Conservation (phyloP, 2,888 invertebrate species). For the Brachyptera putata region DNA sequence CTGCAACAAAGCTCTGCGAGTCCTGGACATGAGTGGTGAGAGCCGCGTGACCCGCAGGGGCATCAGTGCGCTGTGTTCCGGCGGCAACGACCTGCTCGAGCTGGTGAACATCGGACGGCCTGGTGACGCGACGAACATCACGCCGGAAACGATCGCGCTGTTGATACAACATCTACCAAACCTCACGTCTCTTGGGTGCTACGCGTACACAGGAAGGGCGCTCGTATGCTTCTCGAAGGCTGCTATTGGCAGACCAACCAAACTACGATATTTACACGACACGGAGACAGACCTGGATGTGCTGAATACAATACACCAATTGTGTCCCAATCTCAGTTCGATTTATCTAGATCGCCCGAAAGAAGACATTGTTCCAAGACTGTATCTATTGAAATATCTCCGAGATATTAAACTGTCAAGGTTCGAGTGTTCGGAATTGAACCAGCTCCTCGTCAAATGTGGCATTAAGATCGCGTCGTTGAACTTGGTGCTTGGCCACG, state of each 20-base stretch:
- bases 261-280: constrained; percentile 63
- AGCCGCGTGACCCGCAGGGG: constrained; percentile 63
- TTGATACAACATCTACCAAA: constrained; percentile 60
- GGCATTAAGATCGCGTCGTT: constrained; percentile 53
- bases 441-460: constrained; percentile 53
- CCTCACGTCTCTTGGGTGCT: constrained; percentile 60
- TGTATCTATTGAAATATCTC: constrained; percentile 50
- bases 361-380: constrained; percentile 49
- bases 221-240: constrained; percentile 54
- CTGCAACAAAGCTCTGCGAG: constrained; percentile 53
- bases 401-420: constrained; percentile 59
- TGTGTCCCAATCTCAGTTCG: constrained; percentile 61
- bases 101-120: constrained; percentile 65
- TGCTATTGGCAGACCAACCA: constrained; percentile 55
- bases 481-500: constrained; percentile 55
- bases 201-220: constrained; percentile 63
- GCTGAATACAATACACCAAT: constrained; percentile 55
- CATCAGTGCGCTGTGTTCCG: constrained; percentile 54
- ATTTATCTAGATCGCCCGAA: constrained; percentile 62
- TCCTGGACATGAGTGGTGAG: constrained; percentile 66
- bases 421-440: constrained; percentile 58
- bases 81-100: constrained; percentile 53
- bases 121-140: constrained; percentile 60
- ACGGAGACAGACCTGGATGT: constrained; percentile 56
- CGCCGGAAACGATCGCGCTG: constrained; percentile 60